phyloP scores from a whole-genome alignment of 2,797 vertebrate genomes.

The Syngnathus acus region DNA sequence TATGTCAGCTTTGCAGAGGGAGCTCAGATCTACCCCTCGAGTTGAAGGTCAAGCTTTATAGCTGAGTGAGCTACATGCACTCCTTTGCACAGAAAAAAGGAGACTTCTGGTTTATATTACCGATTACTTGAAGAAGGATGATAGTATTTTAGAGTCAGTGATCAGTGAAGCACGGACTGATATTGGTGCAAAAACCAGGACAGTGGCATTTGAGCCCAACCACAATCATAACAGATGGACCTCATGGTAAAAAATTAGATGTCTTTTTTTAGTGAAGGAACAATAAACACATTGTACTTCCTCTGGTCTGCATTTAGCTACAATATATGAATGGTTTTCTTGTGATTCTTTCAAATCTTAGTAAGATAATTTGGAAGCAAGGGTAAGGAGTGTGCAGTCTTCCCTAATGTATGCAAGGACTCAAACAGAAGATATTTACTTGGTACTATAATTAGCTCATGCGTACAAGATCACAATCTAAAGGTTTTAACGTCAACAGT shows the following conservation, averaged over 20 bases:
- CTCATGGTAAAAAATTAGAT: slow-evolving; percentile 27
- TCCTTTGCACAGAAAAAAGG: slow-evolving; percentile 32
- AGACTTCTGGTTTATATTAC: slow-evolving; percentile 36
- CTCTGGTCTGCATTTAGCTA: slow-evolving; percentile 25
- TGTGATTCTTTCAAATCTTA: slow-evolving; percentile 9
- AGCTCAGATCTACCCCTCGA: slow-evolving; percentile 31
- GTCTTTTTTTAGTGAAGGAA: slow-evolving; percentile 16
- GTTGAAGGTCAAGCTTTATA: slow-evolving; percentile 47
- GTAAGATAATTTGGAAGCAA: not conserved
- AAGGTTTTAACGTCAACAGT: too few relatives aligned
- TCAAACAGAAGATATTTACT: not conserved
- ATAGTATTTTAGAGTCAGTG: slow-evolving; percentile 48
- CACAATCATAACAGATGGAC: slow-evolving; percentile 13
- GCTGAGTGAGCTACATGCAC: slow-evolving; percentile 27
- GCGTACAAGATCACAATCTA: not conserved
- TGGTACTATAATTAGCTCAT: not conserved
- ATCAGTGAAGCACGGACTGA: slow-evolving; percentile 48
- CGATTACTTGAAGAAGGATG: slow-evolving; percentile 49
- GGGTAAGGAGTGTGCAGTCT: not conserved
- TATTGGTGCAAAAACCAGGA: slow-evolving; percentile 40
- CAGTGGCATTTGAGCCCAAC: slow-evolving; percentile 29
- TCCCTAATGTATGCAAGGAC: not conserved
- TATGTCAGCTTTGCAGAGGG: slow-evolving; percentile 35
- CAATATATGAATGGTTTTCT: slow-evolving; percentile 20
- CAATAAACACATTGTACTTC: slow-evolving; percentile 7